Base-by-base conservation (phyloP, 2,888 invertebrate genomes). In the Plemyria rubiginata region DNA sequence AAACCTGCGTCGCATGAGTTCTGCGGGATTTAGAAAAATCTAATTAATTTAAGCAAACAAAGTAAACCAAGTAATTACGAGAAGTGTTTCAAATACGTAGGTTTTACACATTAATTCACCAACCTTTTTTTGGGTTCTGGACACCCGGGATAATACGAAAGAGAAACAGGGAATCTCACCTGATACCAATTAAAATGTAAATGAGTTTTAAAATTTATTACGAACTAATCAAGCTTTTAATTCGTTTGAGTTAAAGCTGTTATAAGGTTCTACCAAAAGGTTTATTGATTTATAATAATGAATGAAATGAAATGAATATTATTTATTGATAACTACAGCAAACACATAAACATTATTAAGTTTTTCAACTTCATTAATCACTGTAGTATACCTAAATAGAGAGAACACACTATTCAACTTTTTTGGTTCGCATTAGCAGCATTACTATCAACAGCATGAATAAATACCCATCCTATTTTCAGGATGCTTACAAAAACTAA, bases 101-200 rank as follows among this genome's bases (percentile, higher is more conserved):
- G 53, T 55, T 51, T 54, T 52, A 51, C 51, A 51, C 59, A 65
- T 65, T 65, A 56, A 67, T 65, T 55, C 46, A 41, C 16, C 43
- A 40, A 62, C 68, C 62, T 66, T 62, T 61, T 59, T 65, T 57
- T n/a, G 56, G 52, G 51, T 46, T 12, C 13, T 28, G 38, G 48
- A 54, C 40, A 55, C 12, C 58, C 52, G 51, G 62, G 59, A 63
- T 68, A 70, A 70, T 55, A 43, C 65, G 58, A 59, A 61, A 61
- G 53, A 59, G 57, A 62, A 64, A 62, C 65, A 60, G 40, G 57
- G 54, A 54, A 46, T 57, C 64, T 63, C 67, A 65, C 65, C 62
- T 66, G 63, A 56, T 68, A 59, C 70, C 66, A 70, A 71, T 71
- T 71, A 68, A 68, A 65, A 70, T 71, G 66, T 59, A 66, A 71